Evolutionary conservation across 2,113 vertebrate genomes (phyloP).

Genomic region (Anthoscopus minutus): DNA sequence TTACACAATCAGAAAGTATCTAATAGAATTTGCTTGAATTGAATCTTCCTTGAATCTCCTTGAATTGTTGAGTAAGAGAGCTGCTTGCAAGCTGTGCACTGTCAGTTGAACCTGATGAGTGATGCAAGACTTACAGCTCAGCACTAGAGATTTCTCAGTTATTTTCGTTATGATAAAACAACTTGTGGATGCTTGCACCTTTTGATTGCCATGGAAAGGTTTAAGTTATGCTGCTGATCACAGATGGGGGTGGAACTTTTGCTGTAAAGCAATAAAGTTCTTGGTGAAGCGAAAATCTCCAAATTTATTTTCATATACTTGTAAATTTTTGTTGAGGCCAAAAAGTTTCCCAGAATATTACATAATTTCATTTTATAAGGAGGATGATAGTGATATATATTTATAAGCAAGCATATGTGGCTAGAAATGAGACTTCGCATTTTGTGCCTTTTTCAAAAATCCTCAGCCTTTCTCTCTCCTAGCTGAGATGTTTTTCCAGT

Average conservation of each 20-base stretch:
- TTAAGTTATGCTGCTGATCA: not conserved
- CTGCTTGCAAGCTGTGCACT: not conserved
- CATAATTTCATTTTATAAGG: not conserved
- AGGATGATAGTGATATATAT: not conserved
- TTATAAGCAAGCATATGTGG: accelerated
- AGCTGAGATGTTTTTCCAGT: not conserved
- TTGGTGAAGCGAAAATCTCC: not conserved
- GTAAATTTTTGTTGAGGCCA: not conserved
- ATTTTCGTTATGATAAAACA: not conserved
- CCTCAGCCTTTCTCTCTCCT: not conserved
- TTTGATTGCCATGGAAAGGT: not conserved
- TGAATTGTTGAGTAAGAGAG: not conserved
- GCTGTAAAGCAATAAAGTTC: not conserved
- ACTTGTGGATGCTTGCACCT: not conserved
- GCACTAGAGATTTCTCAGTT: not conserved
- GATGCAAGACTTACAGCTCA: not conserved
- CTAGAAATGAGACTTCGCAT: not conserved
- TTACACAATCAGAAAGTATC: not conserved
- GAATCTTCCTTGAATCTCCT: not conserved
- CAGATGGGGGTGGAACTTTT: not conserved
- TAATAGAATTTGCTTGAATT: not conserved
- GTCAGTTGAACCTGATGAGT: not conserved
- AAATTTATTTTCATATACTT: not conserved
- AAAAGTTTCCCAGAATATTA: not conserved
- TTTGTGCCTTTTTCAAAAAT: not conserved